Conservation (phyloP, 2,888 invertebrate species). For the Lasioglossum oenotherae region DNA sequence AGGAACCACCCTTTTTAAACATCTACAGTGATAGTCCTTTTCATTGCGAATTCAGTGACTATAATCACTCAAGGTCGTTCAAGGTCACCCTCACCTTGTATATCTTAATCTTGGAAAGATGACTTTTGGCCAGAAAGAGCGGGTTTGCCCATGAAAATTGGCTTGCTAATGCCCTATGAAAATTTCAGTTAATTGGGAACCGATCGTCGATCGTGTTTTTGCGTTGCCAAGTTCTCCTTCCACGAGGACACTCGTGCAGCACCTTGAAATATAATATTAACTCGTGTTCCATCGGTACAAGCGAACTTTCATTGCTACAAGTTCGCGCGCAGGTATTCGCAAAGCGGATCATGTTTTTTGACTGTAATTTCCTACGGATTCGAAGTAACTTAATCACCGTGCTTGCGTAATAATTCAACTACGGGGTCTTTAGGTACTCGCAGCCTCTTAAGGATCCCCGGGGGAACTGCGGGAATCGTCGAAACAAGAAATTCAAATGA, state of each 20-base stretch:
- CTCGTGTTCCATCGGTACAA: neutral
- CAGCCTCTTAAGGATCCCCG: neutral
- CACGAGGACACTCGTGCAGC: neutral
- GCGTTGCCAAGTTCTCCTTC: neutral
- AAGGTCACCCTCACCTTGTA: no score
- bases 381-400: constrained; percentile 1
- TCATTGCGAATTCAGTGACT: no score
- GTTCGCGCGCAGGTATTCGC: no score
- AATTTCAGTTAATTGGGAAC: constrained; percentile 34
- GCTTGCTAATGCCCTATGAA: no score
- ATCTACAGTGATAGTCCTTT: no score
- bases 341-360: neutral
- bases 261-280: neutral
- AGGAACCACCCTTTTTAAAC: no score
- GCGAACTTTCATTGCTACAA: neutral
- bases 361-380: neutral
- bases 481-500: constrained; percentile 6
- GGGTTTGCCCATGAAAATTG: no score
- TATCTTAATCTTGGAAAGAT: no score
- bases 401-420: neutral
- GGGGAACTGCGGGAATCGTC: neutral
- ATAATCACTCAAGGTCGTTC: no score
- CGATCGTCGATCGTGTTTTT: constrained; percentile 23
- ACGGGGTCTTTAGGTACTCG: neutral
- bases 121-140: no score